Conservation (phyloP, 1,140 invertebrate species). For the Metaphire vulgaris region DNA sequence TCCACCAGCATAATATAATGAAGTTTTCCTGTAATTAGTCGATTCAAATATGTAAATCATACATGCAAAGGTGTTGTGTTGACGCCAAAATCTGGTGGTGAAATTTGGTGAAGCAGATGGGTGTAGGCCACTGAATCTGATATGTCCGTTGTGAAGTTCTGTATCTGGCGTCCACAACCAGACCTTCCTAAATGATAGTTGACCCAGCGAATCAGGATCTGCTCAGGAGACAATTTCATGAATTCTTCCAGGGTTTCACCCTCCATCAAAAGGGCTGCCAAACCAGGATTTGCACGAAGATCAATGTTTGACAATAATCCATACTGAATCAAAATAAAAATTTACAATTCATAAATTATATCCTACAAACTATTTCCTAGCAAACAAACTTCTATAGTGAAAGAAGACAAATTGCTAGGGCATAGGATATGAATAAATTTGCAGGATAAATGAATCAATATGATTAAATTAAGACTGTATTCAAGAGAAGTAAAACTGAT, state of each 20-base stretch:
- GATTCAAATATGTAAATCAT: conserved; percentile 9
- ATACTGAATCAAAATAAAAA: conserved; percentile 58
- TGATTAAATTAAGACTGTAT: too few species aligned
- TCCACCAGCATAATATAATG: too few species aligned
- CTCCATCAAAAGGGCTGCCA: conserved; percentile 73
- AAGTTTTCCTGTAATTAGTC: too few species aligned
- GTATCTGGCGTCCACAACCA: conserved; percentile 55
- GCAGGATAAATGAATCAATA: too few species aligned
- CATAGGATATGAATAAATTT: too few species aligned
- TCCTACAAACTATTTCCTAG: too few species aligned
- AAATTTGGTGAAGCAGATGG: conserved; percentile 88
- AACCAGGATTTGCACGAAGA: conserved; percentile 86
- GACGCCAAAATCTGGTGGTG: conserved; percentile 75
- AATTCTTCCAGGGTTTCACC: conserved; percentile 93
- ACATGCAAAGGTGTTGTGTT: conserved; percentile 47
- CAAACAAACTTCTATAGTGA: too few species aligned
- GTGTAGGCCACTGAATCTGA: conserved; percentile 91
- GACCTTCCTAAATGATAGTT: conserved; percentile 79
- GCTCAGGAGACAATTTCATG: conserved; percentile 90
- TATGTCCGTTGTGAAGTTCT: conserved; percentile 91
- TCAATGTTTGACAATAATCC: conserved; percentile 97
- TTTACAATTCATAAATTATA: too few species aligned
- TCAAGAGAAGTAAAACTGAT: too few species aligned
- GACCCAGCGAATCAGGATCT: conserved; percentile 95
- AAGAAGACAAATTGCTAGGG: too few species aligned